phyloP scores from a whole-genome alignment of 2,113 vertebrate genomes.

The Pagrus major region DNA sequence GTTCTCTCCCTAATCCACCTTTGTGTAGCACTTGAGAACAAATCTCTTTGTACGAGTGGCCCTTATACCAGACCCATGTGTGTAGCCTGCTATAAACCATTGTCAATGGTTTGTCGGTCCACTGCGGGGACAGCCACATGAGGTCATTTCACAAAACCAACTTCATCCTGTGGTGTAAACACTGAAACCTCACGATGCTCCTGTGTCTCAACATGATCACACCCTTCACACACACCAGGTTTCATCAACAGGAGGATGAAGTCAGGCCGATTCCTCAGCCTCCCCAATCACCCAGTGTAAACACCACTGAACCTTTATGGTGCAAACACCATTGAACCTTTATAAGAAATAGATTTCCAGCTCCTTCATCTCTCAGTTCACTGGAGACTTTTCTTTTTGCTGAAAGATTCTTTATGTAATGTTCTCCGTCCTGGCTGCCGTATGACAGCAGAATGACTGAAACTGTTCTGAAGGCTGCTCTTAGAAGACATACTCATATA shows the following conservation, averaged over 20 bases:
- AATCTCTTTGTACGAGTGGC: neutral
- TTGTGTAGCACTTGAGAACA: neutral
- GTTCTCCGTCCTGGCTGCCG: neutral
- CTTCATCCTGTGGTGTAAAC: slow-evolving; percentile 21
- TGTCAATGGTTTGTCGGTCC: neutral
- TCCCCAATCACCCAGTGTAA: slow-evolving; percentile 51
- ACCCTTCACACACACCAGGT: neutral
- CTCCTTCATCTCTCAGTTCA: slow-evolving; percentile 10
- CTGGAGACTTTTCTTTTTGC: slow-evolving; percentile 26
- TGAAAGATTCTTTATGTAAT: slow-evolving; percentile 21
- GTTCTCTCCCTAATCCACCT: neutral
- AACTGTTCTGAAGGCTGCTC: neutral
- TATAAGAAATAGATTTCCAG: slow-evolving; percentile 53
- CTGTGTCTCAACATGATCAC: slow-evolving; percentile 23
- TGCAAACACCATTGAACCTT: slow-evolving; percentile 45
- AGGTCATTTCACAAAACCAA: neutral
- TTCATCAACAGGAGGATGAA: slow-evolving; percentile 38
- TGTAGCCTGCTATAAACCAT: no score
- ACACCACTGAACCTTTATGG: slow-evolving; percentile 20
- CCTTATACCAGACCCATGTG: neutral
- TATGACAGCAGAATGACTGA: neutral
- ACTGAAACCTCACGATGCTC: neutral
- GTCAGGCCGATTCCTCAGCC: slow-evolving; percentile 10
- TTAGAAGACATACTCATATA: neutral
- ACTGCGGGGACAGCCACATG: neutral